Evolutionary conservation across 2,888 invertebrate species (phyloP), one percentile per base, ranked within the genome.

Genomic region (Marronus borbonicus): DNA sequence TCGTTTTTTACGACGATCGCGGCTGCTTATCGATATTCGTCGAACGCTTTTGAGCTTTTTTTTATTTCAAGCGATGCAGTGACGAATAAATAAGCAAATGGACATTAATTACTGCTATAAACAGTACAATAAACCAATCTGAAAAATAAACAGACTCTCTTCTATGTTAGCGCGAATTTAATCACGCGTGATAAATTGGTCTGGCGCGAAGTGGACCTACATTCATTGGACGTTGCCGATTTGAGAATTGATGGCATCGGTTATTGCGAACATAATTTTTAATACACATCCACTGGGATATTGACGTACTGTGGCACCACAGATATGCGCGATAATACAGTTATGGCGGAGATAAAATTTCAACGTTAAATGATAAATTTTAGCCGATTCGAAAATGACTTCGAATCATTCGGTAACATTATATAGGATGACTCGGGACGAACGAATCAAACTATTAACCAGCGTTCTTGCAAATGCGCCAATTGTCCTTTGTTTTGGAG

Each of bases 101-200:
- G 68, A 50, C 68, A 68, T 72, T 72, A 58, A 72, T 72, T 72
- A 72, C 72, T 12, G 8, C 24, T 39, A 36, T 31, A 39, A 36
- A 72, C 50, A 60, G 20, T 58, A 28, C 72, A 39, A 72, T 72
- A 72, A 72, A 72, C 72, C 58, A 50, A 28, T 68, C 68, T 17
- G n/a, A 68, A 68, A 68, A 68, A 68, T 50, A 50, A 68, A 52
- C 68, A 68, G 17, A 2, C 50, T 17, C 12, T 17, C 12, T 20
- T 62, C 24, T 31, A 62, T 58, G 58, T 44, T 31, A n/a, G 58
- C 20, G 39, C 58, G 10, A 58, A 72, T 72, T 72, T 72, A 72
- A 72, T 72, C 58, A 72, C 72, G 3, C 55, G 20, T 58, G 36
- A 72, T 72, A 39, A 72, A 58, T 72, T 60, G 50, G 50, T 58